Percentiles rank a stretch among this genome's conserved stretches.
Conservation (phyloP, 2,797 vertebrate genomes). For the Oryzias dopingdopingensis region DNA sequence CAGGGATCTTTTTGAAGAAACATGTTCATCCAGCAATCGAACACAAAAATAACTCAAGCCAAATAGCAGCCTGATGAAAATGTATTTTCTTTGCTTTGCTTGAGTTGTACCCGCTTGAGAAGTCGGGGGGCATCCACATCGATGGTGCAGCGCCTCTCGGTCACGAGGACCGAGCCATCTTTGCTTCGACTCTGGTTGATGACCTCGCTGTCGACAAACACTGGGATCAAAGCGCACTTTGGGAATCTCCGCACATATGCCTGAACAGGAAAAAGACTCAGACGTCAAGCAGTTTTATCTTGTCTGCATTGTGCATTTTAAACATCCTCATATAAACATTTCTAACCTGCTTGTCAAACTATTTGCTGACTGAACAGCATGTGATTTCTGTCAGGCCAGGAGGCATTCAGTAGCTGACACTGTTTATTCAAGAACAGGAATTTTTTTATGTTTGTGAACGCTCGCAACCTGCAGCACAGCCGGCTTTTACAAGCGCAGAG, state of each 20-base stretch:
- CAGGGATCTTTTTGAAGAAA: too few species aligned
- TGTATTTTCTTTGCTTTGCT: neutral
- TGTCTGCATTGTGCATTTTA: neutral
- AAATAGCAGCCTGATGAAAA: too few species aligned
- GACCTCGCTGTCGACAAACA: conserved; percentile 92
- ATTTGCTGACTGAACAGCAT: conserved; percentile 6
- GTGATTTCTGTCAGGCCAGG: conserved; percentile 3
- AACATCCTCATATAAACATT: too few species aligned
- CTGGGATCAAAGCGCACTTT: conserved; percentile 88
- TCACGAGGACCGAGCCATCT: conserved; percentile 79
- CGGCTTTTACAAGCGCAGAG: conserved; percentile 27
- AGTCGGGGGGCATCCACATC: conserved; percentile 91
- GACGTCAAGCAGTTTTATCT: neutral
- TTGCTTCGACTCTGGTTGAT: conserved; percentile 83
- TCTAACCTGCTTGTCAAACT: conserved; percentile 2
- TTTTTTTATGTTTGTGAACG: conserved; percentile 4
- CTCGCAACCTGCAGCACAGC: conserved; percentile 7
- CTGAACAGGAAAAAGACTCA: conserved; percentile 58
- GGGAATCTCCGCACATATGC: conserved; percentile 89
- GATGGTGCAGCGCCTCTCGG: conserved; percentile 88
- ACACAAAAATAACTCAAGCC: neutral
- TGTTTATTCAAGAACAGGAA: conserved; percentile 13
- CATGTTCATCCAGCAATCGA: neutral
- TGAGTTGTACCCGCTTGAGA: conserved; percentile 85
- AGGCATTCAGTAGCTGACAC: conserved; percentile 6